Evolutionary conservation across 2,888 invertebrate genomes (phyloP), one percentile per base, ranked within the genome.

Genomic region (Cylloceria caligata): DNA sequence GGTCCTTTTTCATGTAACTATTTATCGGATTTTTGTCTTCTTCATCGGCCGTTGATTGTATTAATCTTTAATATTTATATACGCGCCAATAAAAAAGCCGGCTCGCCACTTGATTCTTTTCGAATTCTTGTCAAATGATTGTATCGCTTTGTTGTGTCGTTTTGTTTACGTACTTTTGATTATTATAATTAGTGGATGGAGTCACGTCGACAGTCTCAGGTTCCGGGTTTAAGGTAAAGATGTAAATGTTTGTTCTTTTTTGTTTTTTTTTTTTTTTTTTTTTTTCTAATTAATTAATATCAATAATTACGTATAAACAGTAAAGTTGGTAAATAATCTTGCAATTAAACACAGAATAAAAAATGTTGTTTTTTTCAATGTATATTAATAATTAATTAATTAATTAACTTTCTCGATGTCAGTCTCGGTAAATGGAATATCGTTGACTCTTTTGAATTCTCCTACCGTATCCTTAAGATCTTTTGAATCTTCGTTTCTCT

Each of bases 181-280:
- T 45, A 49, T 81, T 81, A 76, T 86, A 85, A 85, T 84, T 89
- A 88, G 87, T 91, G 90, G 91, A 91, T 91, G 91, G 90, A 91
- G 88, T 83, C 88, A 80, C 88, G 86, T 84, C 87, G 86, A 88
- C 89, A 88, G 89, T 87, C 87, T 88, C 87, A 85, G 85, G 34
- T 72, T 60, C 34, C 3, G 27, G 36, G 79, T 72, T 27, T 77
- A 47, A 75, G 74, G 67, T 72, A 60, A 73, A 72, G 73, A 73
- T 76, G 74, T 64, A 45, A 52, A 69, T 45, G n/a, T 62, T 60
- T 55, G 19, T 57, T 65, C n/a, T n/a, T 42, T 76, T 45, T 73
- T 72, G 19, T 77, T 52, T 16, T 67, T 49, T 60, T 36, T 47
- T 9, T 62, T 34, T 4, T 42, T 75, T 30, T 75, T 42, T 11